These are phyloP conservation scores for Apogon talboti DNA, from an alignment of 2,797 vertebrate genomes.

Conservation along the genomic window DNA sequence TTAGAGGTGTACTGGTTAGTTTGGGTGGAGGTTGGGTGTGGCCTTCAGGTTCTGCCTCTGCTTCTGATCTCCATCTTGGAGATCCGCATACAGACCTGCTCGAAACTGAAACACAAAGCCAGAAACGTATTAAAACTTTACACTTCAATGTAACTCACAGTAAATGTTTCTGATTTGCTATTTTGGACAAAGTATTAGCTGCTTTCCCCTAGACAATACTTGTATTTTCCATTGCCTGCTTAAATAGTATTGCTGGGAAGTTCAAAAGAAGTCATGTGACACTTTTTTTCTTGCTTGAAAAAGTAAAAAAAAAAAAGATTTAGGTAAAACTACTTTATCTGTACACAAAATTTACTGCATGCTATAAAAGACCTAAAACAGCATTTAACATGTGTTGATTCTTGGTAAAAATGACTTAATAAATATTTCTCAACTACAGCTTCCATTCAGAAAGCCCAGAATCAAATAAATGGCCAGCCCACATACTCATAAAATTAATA, in stretches of 20 bases:
- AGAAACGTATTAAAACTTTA: background rate
- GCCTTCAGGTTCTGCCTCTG: constrained; percentile 71
- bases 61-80: constrained; percentile 83
- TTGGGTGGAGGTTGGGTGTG: constrained; percentile 49
- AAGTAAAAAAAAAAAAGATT: constrained; percentile 9
- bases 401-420: too few relatives aligned
- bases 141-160: background rate
- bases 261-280: background rate
- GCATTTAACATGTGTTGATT: too few relatives aligned
- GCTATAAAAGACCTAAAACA: too few relatives aligned
- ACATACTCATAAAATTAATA: too few relatives aligned
- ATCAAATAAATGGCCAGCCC: too few relatives aligned
- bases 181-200: too few relatives aligned
- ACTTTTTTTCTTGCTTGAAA: background rate
- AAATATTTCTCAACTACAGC: too few relatives aligned
- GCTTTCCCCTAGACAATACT: background rate
- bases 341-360: too few relatives aligned
- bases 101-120: constrained; percentile 51
- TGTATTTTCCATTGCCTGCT: background rate
- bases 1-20: constrained; percentile 86
- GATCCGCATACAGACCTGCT: constrained; percentile 74
- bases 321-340: too few relatives aligned
- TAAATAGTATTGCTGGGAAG: background rate
- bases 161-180: background rate
- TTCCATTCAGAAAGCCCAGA: too few relatives aligned